phyloP scores from a whole-genome alignment of 2,797 vertebrate genomes.

The Lindbergichthys nudifrons region DNA sequence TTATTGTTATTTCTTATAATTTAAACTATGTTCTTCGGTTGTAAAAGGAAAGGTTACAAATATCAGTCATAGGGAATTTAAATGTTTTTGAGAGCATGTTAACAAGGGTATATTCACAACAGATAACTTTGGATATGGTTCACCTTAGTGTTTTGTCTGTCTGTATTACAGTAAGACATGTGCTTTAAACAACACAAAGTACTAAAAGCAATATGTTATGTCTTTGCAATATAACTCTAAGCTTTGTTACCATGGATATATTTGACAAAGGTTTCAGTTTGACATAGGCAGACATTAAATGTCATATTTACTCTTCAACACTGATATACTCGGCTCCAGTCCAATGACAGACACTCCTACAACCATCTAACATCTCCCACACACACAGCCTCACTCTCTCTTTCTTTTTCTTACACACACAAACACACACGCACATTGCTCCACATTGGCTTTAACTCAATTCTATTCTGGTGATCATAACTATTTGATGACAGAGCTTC shows the following conservation, averaged over 20 bases:
- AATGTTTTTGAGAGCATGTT: not conserved
- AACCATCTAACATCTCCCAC: slow-evolving; percentile 57
- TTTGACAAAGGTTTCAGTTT: slow-evolving; percentile 21
- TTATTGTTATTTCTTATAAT: no score
- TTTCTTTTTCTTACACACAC: not conserved
- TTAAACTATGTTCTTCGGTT: not conserved
- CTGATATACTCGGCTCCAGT: slow-evolving; percentile 43
- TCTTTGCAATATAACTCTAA: not conserved
- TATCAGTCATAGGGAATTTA: not conserved
- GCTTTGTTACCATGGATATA: slow-evolving; percentile 4
- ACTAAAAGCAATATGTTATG: not conserved
- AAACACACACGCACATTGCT: slow-evolving; percentile 37
- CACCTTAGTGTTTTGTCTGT: not conserved
- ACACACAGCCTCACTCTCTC: slow-evolving; percentile 25
- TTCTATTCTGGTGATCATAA: slow-evolving; percentile 79
- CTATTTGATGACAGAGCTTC: slow-evolving; percentile 87
- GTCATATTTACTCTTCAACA: slow-evolving; percentile 44
- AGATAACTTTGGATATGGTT: not conserved
- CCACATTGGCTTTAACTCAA: slow-evolving; percentile 33
- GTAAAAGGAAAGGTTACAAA: not conserved
- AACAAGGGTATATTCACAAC: no score
- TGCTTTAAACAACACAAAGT: not conserved
- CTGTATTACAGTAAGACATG: not conserved
- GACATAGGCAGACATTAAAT: slow-evolving; percentile 35
- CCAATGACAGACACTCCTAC: slow-evolving; percentile 48